Evolutionary conservation across 2,888 invertebrate genomes (phyloP).

Genomic region (Amblyteles armatorius): DNA sequence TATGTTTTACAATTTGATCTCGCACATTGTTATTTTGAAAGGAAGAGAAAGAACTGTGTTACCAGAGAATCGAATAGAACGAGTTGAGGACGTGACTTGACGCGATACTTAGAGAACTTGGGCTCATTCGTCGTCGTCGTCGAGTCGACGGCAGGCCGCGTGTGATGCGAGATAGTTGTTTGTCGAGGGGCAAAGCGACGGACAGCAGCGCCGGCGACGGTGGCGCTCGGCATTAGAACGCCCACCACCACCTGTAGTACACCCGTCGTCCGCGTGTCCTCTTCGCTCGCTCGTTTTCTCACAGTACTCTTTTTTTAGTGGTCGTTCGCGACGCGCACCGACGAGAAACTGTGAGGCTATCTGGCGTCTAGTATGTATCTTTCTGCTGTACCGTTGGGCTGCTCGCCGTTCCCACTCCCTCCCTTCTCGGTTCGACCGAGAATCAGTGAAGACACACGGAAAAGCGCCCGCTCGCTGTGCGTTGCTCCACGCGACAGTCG

Average conservation of each 20-base stretch:
- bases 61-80: neutral
- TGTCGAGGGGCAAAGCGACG: conserved; percentile 71
- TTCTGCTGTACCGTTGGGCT: neutral
- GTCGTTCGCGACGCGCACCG: conserved; percentile 43
- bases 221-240: conserved; percentile 77
- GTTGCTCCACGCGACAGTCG: conserved; percentile 34
- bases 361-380: conserved; percentile 9
- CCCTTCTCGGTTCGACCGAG: conserved; percentile 8
- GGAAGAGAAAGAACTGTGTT: neutral
- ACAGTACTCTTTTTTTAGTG: conserved; percentile 52
- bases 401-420: neutral
- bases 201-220: conserved; percentile 68
- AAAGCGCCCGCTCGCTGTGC: conserved; percentile 5
- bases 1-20: neutral
- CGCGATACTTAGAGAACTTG: conserved; percentile 58
- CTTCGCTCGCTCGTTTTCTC: conserved; percentile 42
- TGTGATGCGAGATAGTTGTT: conserved; percentile 72
- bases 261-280: conserved; percentile 64
- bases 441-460: neutral
- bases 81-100: conserved; percentile 35
- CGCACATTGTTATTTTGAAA: neutral
- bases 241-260: conserved; percentile 80
- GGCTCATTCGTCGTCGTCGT: conserved; percentile 56
- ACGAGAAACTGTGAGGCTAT: conserved; percentile 13
- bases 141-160: conserved; percentile 66